Conservation (phyloP, 35 echinoderm and acorn worm species). For the Patiria miniata region DNA sequence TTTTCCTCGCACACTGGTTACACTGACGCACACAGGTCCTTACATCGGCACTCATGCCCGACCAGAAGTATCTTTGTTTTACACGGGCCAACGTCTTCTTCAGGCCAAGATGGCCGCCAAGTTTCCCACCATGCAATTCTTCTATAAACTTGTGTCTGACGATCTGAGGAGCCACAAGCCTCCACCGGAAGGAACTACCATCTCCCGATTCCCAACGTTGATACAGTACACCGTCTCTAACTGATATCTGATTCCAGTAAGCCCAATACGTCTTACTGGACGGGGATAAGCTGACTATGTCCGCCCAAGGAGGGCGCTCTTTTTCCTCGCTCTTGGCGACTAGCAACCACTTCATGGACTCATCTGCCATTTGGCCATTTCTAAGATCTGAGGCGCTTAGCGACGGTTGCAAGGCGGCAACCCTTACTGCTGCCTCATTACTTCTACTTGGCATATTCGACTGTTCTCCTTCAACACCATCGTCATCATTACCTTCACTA, state of each 20-base stretch:
- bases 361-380: no score
- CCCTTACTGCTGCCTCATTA: no score
- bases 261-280: not conserved
- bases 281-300: not conserved
- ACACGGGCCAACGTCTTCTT: conserved; percentile 30
- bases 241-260: not conserved
- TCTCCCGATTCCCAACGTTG: conserved; percentile 25
- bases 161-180: not conserved
- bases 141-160: not conserved
- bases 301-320: not conserved
- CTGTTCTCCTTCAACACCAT: no score
- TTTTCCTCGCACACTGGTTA: conserved; percentile 18
- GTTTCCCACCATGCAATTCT: not conserved
- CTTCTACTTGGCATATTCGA: no score
- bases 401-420: no score
- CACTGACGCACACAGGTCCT: conserved; percentile 7
- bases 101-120: conserved; percentile 7
- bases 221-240: conserved; percentile 19
- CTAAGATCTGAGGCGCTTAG: no score
- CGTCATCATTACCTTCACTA: no score
- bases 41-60: conserved; percentile 35
- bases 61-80: not conserved
- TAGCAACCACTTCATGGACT: not conserved
- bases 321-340: not conserved
- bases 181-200: not conserved